Conservation (phyloP, 2,113 vertebrate genomes). For the Eolophus roseicapilla region DNA sequence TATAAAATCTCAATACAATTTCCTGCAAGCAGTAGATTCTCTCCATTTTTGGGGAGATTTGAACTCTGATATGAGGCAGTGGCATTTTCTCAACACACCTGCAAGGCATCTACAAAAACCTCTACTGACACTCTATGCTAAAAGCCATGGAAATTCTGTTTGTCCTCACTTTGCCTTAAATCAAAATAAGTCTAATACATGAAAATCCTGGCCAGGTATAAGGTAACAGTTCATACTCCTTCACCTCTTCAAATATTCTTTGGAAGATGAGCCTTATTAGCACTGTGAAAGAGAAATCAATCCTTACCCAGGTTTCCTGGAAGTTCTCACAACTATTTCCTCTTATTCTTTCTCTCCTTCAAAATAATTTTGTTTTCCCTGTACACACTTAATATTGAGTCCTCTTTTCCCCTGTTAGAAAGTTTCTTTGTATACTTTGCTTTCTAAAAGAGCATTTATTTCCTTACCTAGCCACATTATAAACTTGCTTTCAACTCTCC, state of each 20-base stretch:
- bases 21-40: not conserved
- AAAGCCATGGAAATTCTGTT: not conserved
- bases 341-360: not conserved
- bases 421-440: not conserved
- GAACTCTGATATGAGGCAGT: not conserved
- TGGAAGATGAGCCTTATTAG: not conserved
- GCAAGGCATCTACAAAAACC: not conserved
- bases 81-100: not conserved
- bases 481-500: not conserved
- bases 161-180: not conserved
- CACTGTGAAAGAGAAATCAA: not conserved
- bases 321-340: not conserved
- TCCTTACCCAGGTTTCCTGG: not conserved
- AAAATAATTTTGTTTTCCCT: not conserved
- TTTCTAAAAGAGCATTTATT: not conserved
- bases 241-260: not conserved
- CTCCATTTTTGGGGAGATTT: not conserved
- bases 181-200: not conserved
- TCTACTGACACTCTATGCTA: not conserved
- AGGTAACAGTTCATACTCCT: not conserved
- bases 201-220: not conserved
- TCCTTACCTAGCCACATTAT: not conserved
- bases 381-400: not conserved
- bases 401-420: not conserved
- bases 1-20: not conserved